phyloP scores from a whole-genome alignment of 2,888 invertebrate genomes.

The Lithophane leautieri region DNA sequence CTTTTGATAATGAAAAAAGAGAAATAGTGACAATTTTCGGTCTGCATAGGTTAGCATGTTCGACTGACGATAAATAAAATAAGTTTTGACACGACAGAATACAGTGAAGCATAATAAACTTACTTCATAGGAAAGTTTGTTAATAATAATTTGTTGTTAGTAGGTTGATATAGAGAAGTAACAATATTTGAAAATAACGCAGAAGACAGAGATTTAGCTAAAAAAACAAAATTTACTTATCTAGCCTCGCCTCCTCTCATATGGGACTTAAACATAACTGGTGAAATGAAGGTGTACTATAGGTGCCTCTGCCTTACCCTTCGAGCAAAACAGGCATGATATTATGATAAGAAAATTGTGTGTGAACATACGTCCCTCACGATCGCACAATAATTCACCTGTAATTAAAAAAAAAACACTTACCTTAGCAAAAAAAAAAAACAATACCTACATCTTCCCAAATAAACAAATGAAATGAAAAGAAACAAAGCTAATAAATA shows the following conservation, averaged over 20 bases:
- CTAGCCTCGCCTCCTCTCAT: not conserved
- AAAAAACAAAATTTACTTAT: not conserved
- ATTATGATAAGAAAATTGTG: no score
- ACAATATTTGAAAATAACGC: not conserved
- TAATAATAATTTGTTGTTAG: not conserved
- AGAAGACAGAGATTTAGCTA: not conserved
- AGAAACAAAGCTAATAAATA: conserved; percentile 61
- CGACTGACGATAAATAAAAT: not conserved
- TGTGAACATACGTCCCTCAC: no score
- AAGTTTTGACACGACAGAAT: not conserved
- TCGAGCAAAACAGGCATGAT: no score
- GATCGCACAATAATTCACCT: not conserved
- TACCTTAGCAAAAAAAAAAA: conserved; percentile 3
- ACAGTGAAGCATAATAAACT: not conserved
- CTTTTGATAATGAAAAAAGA: no score
- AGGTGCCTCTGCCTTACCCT: no score
- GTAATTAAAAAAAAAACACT: not conserved
- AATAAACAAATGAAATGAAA: conserved; percentile 53
- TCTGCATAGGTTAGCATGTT: not conserved
- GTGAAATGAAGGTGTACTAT: not conserved
- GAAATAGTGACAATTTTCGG: not conserved
- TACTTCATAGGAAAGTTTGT: not conserved
- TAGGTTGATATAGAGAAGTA: not conserved
- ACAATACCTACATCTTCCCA: conserved; percentile 25
- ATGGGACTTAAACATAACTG: not conserved